phyloP scores from a whole-genome alignment of 2,113 vertebrate species.

The Marmota monax region DNA sequence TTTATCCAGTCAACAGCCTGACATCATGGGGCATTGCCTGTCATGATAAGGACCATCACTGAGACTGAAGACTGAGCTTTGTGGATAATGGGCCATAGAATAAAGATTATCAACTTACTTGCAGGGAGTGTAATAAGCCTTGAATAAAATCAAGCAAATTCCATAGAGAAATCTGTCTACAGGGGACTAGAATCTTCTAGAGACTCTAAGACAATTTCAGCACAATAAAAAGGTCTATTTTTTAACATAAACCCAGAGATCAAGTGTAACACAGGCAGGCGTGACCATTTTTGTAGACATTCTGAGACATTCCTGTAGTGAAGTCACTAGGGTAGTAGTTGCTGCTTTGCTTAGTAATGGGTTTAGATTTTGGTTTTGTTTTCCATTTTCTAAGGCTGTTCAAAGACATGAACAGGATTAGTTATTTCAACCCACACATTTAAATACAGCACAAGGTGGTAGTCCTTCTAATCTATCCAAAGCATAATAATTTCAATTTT shows the following conservation, averaged over 20 bases:
- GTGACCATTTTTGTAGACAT: neutral
- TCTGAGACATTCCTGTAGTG: too few species aligned
- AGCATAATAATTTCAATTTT: too few species aligned
- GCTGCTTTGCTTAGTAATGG: neutral
- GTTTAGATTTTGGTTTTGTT: neutral
- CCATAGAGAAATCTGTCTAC: too few species aligned
- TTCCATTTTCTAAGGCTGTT: neutral
- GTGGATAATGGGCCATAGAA: accelerated
- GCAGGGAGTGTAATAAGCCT: neutral
- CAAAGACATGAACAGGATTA: neutral
- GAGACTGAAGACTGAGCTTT: too few species aligned
- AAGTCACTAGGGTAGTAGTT: too few species aligned
- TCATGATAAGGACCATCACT: neutral
- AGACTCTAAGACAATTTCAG: neutral
- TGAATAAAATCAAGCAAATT: neutral
- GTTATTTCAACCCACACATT: too few species aligned
- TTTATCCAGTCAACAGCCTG: too few species aligned
- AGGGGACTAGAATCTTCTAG: neutral
- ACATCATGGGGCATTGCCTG: neutral
- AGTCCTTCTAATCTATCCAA: neutral
- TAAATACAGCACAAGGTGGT: neutral
- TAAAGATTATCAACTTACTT: neutral
- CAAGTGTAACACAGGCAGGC: too few species aligned
- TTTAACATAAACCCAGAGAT: neutral
- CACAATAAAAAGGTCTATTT: neutral